Evolutionary conservation across 1,140 invertebrate species (phyloP).

Genomic region (Orussus abietinus): DNA sequence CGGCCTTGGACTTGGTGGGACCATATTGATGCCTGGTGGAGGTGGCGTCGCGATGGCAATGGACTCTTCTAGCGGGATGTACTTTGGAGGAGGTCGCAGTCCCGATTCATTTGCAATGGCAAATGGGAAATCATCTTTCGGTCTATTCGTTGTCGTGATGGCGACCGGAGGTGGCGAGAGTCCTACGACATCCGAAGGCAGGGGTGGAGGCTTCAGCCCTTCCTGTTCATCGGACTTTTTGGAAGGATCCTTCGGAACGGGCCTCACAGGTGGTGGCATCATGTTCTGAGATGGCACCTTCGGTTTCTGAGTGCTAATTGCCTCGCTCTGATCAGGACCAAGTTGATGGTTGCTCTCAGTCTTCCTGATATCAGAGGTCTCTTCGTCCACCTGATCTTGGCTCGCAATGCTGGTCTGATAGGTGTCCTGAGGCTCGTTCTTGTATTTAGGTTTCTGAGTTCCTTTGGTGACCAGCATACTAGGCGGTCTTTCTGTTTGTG

Average conservation of each 20-base stretch:
- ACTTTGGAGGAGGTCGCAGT: slow-evolving; percentile 38
- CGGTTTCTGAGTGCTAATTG: slow-evolving; percentile 21
- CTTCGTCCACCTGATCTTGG: slow-evolving; percentile 15
- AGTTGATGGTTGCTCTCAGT: too few relatives aligned
- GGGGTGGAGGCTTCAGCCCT: slow-evolving; percentile 42
- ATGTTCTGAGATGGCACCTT: slow-evolving; percentile 41
- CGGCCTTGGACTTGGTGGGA: slow-evolving; percentile 41
- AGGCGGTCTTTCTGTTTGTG: slow-evolving; percentile 37
- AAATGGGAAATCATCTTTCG: slow-evolving; percentile 21
- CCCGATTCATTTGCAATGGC: slow-evolving; percentile 28
- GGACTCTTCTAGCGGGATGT: slow-evolving; percentile 42
- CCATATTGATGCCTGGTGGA: slow-evolving; percentile 39
- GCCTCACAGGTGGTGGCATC: slow-evolving; percentile 39
- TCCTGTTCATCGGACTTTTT: slow-evolving; percentile 29
- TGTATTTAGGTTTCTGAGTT: slow-evolving; percentile 17
- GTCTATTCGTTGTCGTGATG: slow-evolving; percentile 36
- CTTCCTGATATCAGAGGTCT: slow-evolving; percentile 5
- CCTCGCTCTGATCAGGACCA: too few relatives aligned
- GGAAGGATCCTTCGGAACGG: slow-evolving; percentile 11
- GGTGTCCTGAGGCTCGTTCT: slow-evolving; percentile 24
- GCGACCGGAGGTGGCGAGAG: slow-evolving; percentile 44
- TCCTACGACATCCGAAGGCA: slow-evolving; percentile 42
- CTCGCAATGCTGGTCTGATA: slow-evolving; percentile 41
- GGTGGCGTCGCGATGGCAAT: slow-evolving; percentile 24
- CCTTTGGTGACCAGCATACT: slow-evolving; percentile 28